phyloP scores from a whole-genome alignment of 1,140 invertebrate species.

The Habropoda laboriosa region DNA sequence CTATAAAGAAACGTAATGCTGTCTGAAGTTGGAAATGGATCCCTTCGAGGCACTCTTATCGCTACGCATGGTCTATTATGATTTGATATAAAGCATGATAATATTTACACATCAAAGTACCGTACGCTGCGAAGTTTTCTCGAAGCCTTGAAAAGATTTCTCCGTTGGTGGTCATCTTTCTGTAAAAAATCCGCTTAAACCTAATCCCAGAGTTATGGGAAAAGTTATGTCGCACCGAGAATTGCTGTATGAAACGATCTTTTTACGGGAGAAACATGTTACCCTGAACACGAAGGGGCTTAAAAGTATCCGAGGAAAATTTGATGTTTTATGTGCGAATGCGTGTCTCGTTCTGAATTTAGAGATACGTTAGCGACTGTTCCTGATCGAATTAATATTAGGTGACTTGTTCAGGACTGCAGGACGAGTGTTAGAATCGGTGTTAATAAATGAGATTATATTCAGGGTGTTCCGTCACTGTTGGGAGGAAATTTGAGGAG shows the following conservation, averaged over 20 bases:
- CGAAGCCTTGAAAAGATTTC: constrained; percentile 1
- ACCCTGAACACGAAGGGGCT: neutral
- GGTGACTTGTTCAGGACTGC: no score
- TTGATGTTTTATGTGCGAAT: neutral
- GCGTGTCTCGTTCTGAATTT: neutral
- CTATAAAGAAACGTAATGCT: neutral
- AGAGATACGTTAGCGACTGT: no score
- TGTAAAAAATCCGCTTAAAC: constrained; percentile 16
- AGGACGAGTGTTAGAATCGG: no score
- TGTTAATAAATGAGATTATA: no score
- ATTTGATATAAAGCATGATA: constrained; percentile 4
- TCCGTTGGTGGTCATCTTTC: neutral
- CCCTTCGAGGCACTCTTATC: neutral
- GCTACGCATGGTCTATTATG: no score
- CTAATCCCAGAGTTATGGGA: constrained; percentile 9
- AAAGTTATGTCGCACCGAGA: neutral
- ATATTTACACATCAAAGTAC: constrained; percentile 20
- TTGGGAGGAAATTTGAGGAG: no score
- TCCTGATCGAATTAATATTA: no score
- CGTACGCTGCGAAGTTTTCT: neutral
- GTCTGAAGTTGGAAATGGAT: neutral
- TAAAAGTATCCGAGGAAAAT: neutral
- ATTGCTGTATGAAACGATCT: neutral
- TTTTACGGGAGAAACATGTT: neutral
- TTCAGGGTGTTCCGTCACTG: no score